These are phyloP conservation scores for Glossosoma conforme DNA, from an alignment of 1,140 invertebrate genomes.

Conservation along the genomic window DNA sequence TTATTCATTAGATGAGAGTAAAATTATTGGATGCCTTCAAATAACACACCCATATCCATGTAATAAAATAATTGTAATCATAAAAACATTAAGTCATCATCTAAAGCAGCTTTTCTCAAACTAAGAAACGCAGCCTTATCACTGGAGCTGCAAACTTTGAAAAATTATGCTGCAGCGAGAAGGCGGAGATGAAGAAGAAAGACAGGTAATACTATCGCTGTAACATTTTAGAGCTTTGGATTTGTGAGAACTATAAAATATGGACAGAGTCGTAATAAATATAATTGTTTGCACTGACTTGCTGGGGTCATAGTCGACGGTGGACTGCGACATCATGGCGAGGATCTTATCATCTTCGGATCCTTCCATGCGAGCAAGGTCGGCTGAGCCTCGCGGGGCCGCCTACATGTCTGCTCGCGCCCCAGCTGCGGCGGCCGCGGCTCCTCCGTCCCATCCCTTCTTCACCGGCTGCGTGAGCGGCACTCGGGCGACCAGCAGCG, in stretches of 20 bases:
- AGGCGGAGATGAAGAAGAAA: too few species aligned
- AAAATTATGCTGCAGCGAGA: too few species aligned
- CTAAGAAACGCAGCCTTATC: too few species aligned
- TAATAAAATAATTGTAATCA: neutral
- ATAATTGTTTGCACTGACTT: conserved; percentile 68
- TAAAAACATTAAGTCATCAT: too few species aligned
- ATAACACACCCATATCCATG: neutral
- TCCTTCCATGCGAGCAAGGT: conserved; percentile 84
- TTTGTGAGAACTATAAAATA: too few species aligned
- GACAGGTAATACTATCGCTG: too few species aligned
- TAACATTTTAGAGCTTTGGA: too few species aligned
- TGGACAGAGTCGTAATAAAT: neutral
- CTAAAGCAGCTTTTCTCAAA: too few species aligned
- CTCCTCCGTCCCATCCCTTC: conserved; percentile 62
- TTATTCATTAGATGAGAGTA: neutral
- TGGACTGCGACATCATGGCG: conserved; percentile 95
- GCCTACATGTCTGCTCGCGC: conserved; percentile 43
- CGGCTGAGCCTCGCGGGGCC: conserved; percentile 58
- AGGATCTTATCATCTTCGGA: conserved; percentile 96
- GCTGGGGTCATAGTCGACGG: conserved; percentile 92
- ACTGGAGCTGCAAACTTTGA: too few species aligned
- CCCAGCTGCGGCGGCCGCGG: conserved; percentile 32
- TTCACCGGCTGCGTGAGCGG: conserved; percentile 73
- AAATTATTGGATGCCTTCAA: neutral
- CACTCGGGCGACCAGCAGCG: conserved; percentile 89